Conservation (phyloP, 2,888 invertebrate species). For the Ophion obscuratus region DNA sequence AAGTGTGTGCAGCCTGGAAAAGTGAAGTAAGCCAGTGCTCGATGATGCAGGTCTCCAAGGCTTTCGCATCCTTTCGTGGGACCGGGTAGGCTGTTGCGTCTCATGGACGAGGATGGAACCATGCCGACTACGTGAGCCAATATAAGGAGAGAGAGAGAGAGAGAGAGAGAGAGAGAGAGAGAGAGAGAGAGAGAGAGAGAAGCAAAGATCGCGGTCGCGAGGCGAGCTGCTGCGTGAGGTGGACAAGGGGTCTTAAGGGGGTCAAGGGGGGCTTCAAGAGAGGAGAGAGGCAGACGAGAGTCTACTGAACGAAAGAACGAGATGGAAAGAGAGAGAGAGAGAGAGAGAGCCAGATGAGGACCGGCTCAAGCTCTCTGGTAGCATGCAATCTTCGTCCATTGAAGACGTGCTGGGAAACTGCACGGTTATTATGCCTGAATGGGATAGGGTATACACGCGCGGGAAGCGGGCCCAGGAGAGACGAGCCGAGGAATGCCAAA, state of each 20-base stretch:
- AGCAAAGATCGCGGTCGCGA: slow-evolving; percentile 64
- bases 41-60: slow-evolving; percentile 42
- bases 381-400: slow-evolving; percentile 84
- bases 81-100: slow-evolving; percentile 64
- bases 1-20: slow-evolving; percentile 54
- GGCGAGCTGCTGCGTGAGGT: slow-evolving; percentile 57
- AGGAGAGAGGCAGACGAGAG: slow-evolving; percentile 56
- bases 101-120: slow-evolving; percentile 65
- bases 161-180: slow-evolving; percentile 47
- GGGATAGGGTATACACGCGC: slow-evolving; percentile 74
- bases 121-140: slow-evolving; percentile 54
- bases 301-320: slow-evolving; percentile 35
- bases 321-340: slow-evolving; percentile 49
- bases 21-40: slow-evolving; percentile 46
- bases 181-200: slow-evolving; percentile 55
- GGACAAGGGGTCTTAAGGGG: slow-evolving; percentile 53
- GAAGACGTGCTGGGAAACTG: slow-evolving; percentile 84
- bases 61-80: slow-evolving; percentile 62
- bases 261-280: slow-evolving; percentile 62
- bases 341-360: slow-evolving; percentile 70
- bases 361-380: slow-evolving; percentile 80
- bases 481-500: slow-evolving; percentile 63
- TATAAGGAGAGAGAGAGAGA: slow-evolving; percentile 39
- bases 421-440: slow-evolving; percentile 83
- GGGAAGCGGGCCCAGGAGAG: slow-evolving; percentile 64